Percentiles rank a stretch among this genome's conserved stretches.
These are phyloP conservation scores for Globicephala melas DNA, from an alignment of 2,113 vertebrate species.

Conservation along the genomic window DNA sequence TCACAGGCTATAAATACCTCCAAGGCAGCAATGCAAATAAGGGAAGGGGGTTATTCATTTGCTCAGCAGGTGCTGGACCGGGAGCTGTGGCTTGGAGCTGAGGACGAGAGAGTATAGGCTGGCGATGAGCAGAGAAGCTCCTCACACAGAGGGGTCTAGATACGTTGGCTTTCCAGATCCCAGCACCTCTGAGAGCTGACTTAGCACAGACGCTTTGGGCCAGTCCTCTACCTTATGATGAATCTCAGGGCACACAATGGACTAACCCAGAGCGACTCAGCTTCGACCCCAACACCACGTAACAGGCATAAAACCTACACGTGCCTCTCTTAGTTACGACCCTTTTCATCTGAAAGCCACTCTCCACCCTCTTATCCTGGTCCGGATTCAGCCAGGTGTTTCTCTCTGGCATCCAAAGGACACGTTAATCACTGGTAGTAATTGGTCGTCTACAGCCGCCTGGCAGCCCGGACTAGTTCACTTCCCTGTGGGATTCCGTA, in stretches of 20 bases:
- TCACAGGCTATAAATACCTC: slow-evolving; percentile 66
- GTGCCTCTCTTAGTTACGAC: background rate
- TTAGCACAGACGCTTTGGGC: background rate
- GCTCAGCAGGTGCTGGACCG: slow-evolving; percentile 58
- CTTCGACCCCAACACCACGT: background rate
- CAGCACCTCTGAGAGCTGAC: background rate
- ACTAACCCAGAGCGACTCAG: background rate
- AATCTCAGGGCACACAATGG: background rate
- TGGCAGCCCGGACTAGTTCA: background rate
- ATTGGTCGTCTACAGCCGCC: background rate
- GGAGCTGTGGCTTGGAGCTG: slow-evolving; percentile 9
- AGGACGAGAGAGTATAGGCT: slow-evolving; percentile 22
- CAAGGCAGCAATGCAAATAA: slow-evolving; percentile 62
- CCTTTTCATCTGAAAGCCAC: background rate
- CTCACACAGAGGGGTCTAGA: background rate
- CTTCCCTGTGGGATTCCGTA: background rate
- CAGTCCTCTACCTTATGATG: too few relatives aligned
- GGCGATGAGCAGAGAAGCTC: slow-evolving; percentile 46
- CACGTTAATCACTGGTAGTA: background rate
- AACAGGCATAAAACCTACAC: background rate
- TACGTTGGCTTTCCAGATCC: background rate
- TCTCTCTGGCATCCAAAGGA: background rate
- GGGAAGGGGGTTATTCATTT: slow-evolving; percentile 65
- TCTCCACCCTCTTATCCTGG: background rate
- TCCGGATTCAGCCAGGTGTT: background rate